Conservation (phyloP, 2,113 vertebrate genomes). For the Paradoxurus hermaphroditus region DNA sequence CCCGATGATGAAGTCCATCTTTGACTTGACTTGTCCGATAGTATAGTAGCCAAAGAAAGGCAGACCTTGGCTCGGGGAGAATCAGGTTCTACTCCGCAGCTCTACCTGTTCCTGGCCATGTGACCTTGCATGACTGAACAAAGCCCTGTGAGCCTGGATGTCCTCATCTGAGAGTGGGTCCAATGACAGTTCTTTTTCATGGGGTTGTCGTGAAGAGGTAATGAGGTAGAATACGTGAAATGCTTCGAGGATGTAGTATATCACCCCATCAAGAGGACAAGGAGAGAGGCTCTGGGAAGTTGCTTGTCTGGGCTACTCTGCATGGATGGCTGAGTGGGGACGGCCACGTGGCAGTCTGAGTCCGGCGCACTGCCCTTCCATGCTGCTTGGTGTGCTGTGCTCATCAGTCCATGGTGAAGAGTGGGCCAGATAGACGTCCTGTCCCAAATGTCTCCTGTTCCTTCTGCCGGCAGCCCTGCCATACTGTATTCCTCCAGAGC, state of each 20-base stretch:
- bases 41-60: background rate
- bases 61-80: background rate
- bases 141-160: background rate
- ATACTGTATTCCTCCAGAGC: background rate
- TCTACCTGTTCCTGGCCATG: background rate
- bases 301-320: background rate
- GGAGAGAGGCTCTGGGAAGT: background rate
- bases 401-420: background rate
- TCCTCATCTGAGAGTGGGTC: background rate
- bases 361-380: background rate
- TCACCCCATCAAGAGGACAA: background rate
- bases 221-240: background rate
- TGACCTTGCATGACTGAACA: background rate
- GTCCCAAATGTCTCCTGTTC: background rate
- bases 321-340: background rate
- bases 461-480: accelerated
- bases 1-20: background rate
- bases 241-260: background rate
- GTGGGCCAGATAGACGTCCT: background rate
- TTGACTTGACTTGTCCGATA: background rate
- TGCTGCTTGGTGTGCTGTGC: accelerated
- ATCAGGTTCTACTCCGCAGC: background rate
- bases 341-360: too few species aligned
- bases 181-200: background rate
- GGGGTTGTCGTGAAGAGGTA: background rate